Evolutionary conservation across 1,140 invertebrate genomes (phyloP).

Genomic region (Rhagoletis pomonella): DNA sequence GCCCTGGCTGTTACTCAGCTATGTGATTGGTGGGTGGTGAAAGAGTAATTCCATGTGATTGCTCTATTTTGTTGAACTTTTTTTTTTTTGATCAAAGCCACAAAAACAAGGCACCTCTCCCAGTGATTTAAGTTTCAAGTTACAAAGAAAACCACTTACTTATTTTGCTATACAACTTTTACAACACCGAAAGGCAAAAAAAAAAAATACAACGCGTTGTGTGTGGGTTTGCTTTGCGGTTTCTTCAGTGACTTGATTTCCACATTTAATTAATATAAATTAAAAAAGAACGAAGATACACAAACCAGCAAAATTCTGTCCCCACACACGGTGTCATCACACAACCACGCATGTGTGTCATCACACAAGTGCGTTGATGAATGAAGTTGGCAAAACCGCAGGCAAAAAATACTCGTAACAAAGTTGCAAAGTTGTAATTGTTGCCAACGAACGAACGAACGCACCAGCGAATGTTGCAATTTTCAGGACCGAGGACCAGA

Average conservation of each 20-base stretch:
- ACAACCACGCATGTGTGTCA: not conserved
- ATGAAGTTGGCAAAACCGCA: constrained; percentile 14
- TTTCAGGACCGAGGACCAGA: not conserved
- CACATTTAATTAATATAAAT: constrained; percentile 47
- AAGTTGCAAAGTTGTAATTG: constrained; percentile 17
- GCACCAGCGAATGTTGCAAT: not conserved
- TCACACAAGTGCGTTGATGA: constrained; percentile 28
- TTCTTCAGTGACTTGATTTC: constrained; percentile 35
- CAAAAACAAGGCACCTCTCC: not conserved
- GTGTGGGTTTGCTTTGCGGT: constrained; percentile 38
- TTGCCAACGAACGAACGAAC: not conserved
- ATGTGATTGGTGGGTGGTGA: constrained; percentile 1
- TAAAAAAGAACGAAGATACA: not conserved
- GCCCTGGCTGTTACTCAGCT: too few relatives aligned
- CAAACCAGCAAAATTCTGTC: not conserved
- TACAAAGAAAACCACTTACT: constrained; percentile 42
- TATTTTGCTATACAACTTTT: constrained; percentile 5
- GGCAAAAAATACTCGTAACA: not conserved
- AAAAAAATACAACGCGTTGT: not conserved
- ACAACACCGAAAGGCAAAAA: not conserved
- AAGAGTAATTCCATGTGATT: not conserved
- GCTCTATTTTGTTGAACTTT: not conserved
- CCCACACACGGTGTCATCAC: not conserved
- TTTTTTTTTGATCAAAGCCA: not conserved
- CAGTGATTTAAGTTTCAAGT: constrained; percentile 8